A percentile compares a stretch with the other conserved stretches of the same genome.
phyloP scores from a whole-genome alignment of 2,797 vertebrate genomes.

The Mastacembelus armatus region DNA sequence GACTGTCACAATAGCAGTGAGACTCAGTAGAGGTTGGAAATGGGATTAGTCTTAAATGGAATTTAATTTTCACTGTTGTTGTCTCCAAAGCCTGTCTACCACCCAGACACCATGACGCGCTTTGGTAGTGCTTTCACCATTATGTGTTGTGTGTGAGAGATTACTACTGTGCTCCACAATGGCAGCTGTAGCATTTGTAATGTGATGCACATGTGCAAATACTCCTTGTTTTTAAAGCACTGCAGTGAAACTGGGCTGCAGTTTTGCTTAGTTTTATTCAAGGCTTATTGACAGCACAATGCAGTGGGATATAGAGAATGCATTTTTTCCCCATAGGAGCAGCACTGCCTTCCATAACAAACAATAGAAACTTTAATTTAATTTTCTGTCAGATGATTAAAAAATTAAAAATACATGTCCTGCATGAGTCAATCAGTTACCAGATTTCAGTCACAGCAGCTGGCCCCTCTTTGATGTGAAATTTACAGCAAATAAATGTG shows the following conservation, averaged over 20 bases:
- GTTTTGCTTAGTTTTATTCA: slow-evolving; percentile 37
- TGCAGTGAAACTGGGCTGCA: slow-evolving; percentile 36
- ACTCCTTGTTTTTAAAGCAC: slow-evolving; percentile 33
- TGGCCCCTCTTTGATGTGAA: slow-evolving; percentile 61
- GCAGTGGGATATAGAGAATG: slow-evolving; percentile 5
- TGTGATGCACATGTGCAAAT: slow-evolving; percentile 48
- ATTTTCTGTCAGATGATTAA: too few relatives aligned
- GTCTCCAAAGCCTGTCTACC: slow-evolving; percentile 82
- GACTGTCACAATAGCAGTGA: slow-evolving; percentile 83
- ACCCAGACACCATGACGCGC: slow-evolving; percentile 79
- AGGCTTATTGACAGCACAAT: too few relatives aligned
- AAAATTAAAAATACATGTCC: slow-evolving; percentile 33
- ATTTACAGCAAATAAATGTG: slow-evolving; percentile 69
- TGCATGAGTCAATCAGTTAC: slow-evolving; percentile 57
- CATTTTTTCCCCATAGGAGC: not conserved
- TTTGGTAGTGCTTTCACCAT: slow-evolving; percentile 52
- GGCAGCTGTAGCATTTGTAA: slow-evolving; percentile 46
- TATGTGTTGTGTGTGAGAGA: slow-evolving; percentile 47
- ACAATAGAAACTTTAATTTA: slow-evolving; percentile 18
- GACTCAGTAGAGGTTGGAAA: slow-evolving; percentile 83
- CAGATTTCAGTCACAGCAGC: slow-evolving; percentile 56
- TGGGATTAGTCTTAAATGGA: slow-evolving; percentile 87
- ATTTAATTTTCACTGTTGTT: slow-evolving; percentile 86
- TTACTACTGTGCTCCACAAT: slow-evolving; percentile 52
- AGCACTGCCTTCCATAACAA: slow-evolving; percentile 5